phyloP scores from a whole-genome alignment of 2,113 vertebrate species.

The Chionomys nivalis region DNA sequence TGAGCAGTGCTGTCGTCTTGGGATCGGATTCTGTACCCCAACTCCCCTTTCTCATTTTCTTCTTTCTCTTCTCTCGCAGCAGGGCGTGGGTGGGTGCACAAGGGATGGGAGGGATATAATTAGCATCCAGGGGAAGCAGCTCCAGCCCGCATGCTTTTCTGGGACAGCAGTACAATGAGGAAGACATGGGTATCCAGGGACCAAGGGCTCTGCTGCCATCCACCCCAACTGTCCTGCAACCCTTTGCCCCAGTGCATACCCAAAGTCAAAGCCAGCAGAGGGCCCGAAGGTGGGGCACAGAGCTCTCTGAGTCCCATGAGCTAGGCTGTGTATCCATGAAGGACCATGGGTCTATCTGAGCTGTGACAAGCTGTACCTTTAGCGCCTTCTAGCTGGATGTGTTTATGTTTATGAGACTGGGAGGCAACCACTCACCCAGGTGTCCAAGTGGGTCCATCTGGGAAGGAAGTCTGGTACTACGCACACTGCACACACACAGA shows the following conservation, averaged over 20 bases:
- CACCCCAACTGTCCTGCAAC: not conserved
- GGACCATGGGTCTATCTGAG: not conserved
- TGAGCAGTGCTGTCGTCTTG: not conserved
- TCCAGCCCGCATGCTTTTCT: not conserved
- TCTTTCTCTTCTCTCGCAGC: not conserved
- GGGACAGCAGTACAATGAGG: not conserved
- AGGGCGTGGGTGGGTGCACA: not conserved
- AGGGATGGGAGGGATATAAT: not conserved
- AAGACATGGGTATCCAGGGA: not conserved
- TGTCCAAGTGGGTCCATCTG: not conserved
- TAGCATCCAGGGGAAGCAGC: not conserved
- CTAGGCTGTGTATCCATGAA: not conserved
- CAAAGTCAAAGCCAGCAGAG: not conserved
- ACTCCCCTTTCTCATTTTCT: not conserved
- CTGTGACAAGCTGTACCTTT: not conserved
- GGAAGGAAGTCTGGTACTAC: not conserved
- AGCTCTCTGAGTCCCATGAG: too few relatives aligned
- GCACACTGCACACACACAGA: not conserved
- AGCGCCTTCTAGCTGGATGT: not conserved
- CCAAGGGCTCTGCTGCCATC: not conserved
- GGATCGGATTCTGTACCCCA: not conserved
- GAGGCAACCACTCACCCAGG: not conserved
- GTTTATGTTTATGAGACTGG: too few relatives aligned
- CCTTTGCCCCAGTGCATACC: not conserved
- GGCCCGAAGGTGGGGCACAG: accelerated